These are phyloP conservation scores for Oryzias dopingdopingensis DNA, from an alignment of 2,797 vertebrate genomes.

Conservation along the genomic window DNA sequence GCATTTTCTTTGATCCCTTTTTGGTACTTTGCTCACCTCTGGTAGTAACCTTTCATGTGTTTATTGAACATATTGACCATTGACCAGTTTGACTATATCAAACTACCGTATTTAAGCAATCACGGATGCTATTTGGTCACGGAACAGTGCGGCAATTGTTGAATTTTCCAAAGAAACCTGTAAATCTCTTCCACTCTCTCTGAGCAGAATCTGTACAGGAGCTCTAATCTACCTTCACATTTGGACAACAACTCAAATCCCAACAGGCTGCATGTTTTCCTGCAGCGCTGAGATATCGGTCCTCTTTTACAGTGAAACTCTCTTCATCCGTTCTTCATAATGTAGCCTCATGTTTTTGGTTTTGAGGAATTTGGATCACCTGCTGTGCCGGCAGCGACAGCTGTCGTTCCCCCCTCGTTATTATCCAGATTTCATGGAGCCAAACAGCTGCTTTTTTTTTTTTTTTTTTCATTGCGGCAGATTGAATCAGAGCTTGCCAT, in stretches of 20 bases:
- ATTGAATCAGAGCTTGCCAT: slow-evolving; percentile 64
- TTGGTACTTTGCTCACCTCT: too few species aligned
- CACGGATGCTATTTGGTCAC: too few species aligned
- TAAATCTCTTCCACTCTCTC: too few species aligned
- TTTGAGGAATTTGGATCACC: slow-evolving; percentile 59
- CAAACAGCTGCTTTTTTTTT: slow-evolving; percentile 74
- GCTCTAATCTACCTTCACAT: too few species aligned
- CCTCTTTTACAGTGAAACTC: slow-evolving; percentile 47
- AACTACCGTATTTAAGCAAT: too few species aligned
- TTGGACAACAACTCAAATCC: slow-evolving; percentile 1
- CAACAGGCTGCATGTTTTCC: slow-evolving; percentile 17
- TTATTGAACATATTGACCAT: too few species aligned
- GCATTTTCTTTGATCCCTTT: too few species aligned
- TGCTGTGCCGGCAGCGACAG: slow-evolving; percentile 62
- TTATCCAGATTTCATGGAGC: slow-evolving; percentile 71
- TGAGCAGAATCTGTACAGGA: too few species aligned
- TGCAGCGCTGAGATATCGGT: slow-evolving; percentile 9
- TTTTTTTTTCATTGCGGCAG: slow-evolving; percentile 36
- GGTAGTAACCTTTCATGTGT: too few species aligned
- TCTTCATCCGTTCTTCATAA: slow-evolving; percentile 49
- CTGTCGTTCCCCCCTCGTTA: slow-evolving; percentile 68
- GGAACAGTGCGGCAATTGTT: too few species aligned
- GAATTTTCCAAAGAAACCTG: too few species aligned
- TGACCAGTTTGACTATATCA: too few species aligned
- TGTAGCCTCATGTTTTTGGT: slow-evolving; percentile 69